Evolutionary conservation across 2,797 vertebrate genomes (phyloP), one percentile per base, ranked within the genome.

Genomic region (Zenarchopterus dispar): DNA sequence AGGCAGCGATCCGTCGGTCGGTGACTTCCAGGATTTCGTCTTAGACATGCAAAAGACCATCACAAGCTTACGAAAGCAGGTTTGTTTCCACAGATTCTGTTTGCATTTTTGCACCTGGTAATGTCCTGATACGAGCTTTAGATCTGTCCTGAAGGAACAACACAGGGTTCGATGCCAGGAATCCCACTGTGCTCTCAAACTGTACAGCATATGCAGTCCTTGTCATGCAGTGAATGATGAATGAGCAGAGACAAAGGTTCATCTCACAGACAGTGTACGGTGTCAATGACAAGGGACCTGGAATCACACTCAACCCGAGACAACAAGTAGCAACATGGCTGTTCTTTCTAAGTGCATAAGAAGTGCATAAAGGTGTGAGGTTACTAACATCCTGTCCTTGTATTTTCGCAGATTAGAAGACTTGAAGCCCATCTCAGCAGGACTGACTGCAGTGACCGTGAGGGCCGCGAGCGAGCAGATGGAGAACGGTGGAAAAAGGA

Each of bases 21-120:
- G 72, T 23, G 96, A 97, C 86, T 97, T 99, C 91, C 96, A 94
- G 88, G 96, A 98, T 64, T 97, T 99, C 81, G 94, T 98, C 68
- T 69, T 92, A 31, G 96, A 98, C 85, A 97, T 99, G 95, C 97
- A 98, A 82, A 96, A 95, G 90, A 98, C 96, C 10, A 98, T 99
- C 86, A 94, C 93, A 24, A 94, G 95, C 90, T 96, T 99, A 92
- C 94, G 97, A 87, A 96, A 93, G 77, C 97, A 99, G 96, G 97
- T 97, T 22, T 64, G 83, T 51, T 24, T n/a, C 0, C 26, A 52
- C 28, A 41, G 16, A 43, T 1, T 3, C 13, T 36, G 10, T 2
- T 13, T 7, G 18, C 28, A 31, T 21, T 18, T 43, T 36, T 15
- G 4, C 23, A 10, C 33, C 5, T n/a, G 15, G 10, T 28, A 50